These are phyloP conservation scores for Artibeus lituratus DNA, from an alignment of 2,797 vertebrate species.

Conservation along the genomic window DNA sequence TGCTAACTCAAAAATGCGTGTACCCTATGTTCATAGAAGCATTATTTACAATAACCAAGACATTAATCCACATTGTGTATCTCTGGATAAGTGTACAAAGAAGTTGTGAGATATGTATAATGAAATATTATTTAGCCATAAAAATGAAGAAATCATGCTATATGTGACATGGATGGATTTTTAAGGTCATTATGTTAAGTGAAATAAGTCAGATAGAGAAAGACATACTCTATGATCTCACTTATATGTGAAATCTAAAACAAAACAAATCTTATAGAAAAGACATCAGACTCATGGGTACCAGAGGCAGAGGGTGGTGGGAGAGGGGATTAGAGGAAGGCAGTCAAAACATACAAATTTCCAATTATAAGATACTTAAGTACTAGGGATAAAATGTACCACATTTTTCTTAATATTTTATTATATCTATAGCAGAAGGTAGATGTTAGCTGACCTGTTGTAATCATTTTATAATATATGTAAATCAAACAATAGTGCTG, in stretches of 20 bases:
- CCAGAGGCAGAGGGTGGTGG: neutral
- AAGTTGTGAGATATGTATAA: neutral
- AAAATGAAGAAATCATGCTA: neutral
- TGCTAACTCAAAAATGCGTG: neutral
- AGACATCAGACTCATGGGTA: neutral
- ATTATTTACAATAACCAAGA: neutral
- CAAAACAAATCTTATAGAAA: neutral
- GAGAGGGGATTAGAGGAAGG: neutral
- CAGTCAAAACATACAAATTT: neutral
- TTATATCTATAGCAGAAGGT: neutral
- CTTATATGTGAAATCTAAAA: neutral
- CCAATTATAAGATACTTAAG: neutral
- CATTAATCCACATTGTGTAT: neutral
- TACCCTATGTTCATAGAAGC: neutral
- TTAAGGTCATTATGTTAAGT: too few relatives aligned
- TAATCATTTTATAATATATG: too few relatives aligned
- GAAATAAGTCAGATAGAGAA: too few relatives aligned
- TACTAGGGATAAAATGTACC: neutral
- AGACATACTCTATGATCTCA: too few relatives aligned
- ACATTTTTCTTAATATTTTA: neutral
- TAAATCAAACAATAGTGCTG: too few relatives aligned
- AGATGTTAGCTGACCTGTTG: neutral
- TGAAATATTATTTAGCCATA: neutral
- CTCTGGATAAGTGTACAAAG: neutral
- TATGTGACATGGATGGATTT: too few relatives aligned